Evolutionary conservation across 1,140 invertebrate genomes (phyloP), one percentile per base, ranked within the genome.

Genomic region (Caenorhabditis remanei): DNA sequence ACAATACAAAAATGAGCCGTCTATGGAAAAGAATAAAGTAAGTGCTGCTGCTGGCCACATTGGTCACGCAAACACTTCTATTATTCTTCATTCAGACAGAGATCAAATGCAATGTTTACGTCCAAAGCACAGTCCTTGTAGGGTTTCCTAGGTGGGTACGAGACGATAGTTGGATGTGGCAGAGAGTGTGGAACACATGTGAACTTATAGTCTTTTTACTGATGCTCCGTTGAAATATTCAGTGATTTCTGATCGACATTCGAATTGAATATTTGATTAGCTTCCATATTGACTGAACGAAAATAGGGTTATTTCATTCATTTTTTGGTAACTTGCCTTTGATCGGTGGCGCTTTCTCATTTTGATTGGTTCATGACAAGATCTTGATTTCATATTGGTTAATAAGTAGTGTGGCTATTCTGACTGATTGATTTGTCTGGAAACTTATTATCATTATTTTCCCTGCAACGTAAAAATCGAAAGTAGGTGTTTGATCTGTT

Each of bases 61-160:
- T 50, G 46, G n/a, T 50, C 71, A 50, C 19, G 21, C 43, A 71
- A 71, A 71, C 40, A 71, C 11, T 63, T 63, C 61, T 71, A 71
- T 53, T 53, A 53, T 53, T 53, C 50, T 53, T 71, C 46, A 71
- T 71, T 71, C 65, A 71, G 65, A 71, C 65, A 46, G n/a, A 71
- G 65, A 71, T 71, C 65, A 46, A 71, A 71, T 71, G 41, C 40
- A 67, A 16, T 71, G 65, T 71, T 71, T 71, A 71, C 19, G 41
- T 71, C 19, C 65, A 71, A 43, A 71, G 65, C 46, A 71, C 65
- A 71, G 16, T 41, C 16, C 11, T 63, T 24, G 1, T 16, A n/a
- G 19, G 6, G 14, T 16, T 0, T n/a, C 6, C 19, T 14, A n/a
- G 24, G 61, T 14, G 14, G 14, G 21, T 40, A 40, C 16, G 9